Conservation (phyloP, 2,888 invertebrate genomes). For the Rhingia rostrata region DNA sequence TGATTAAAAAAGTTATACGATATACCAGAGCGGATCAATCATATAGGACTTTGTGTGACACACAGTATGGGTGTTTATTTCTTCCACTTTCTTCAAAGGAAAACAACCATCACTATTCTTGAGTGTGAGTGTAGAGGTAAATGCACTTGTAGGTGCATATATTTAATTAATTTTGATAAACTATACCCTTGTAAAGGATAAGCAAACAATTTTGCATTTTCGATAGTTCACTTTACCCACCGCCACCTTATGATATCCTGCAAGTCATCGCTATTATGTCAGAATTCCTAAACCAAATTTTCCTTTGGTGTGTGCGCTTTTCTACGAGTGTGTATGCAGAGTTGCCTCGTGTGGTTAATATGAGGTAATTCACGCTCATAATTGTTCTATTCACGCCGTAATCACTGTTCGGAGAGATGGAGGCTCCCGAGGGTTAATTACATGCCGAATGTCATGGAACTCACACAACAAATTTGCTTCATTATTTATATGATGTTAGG, state of each 20-base stretch:
- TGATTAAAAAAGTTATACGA: conserved; percentile 21
- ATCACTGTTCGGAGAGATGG: conserved; percentile 51
- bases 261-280: conserved; percentile 18
- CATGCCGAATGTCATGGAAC: conserved; percentile 24
- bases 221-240: not conserved
- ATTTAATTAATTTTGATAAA: conserved; percentile 17
- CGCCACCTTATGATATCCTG: not conserved
- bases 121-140: too few relatives aligned
- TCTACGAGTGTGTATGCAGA: not conserved
- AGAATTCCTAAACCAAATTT: conserved; percentile 22
- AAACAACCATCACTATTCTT: not conserved
- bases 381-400: conserved; percentile 70
- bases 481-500: conserved; percentile 51
- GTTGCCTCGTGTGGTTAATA: conserved; percentile 53
- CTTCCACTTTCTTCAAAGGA: not conserved
- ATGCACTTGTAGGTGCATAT: not conserved
- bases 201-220: conserved; percentile 17
- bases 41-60: not conserved
- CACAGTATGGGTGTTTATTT: not conserved
- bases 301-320: not conserved
- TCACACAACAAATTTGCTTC: conserved; percentile 5
- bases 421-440: conserved; percentile 56
- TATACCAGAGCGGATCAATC: conserved; percentile 1
- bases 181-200: conserved; percentile 14
- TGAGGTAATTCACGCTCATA: conserved; percentile 61